Evolutionary conservation across 2,888 invertebrate species (phyloP).

Genomic region (Amorpha juglandis): DNA sequence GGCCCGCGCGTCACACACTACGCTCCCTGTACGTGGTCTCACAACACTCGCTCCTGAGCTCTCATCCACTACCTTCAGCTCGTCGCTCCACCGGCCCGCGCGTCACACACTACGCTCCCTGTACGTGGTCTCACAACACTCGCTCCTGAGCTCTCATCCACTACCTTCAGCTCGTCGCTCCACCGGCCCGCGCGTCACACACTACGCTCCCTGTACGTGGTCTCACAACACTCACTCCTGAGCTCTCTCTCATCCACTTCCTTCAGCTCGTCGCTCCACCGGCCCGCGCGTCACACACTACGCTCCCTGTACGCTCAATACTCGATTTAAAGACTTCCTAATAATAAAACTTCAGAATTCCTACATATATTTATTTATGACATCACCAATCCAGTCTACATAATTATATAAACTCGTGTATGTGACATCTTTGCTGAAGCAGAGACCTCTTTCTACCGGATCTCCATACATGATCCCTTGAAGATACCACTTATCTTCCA

Average conservation of each 20-base stretch:
- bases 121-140: no score
- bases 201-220: constrained; percentile 13
- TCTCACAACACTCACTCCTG: constrained; percentile 8
- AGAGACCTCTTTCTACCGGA: constrained; percentile 53
- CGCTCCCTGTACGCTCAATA: neutral
- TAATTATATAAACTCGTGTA: constrained; percentile 57
- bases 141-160: neutral
- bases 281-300: constrained; percentile 14
- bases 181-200: constrained; percentile 14
- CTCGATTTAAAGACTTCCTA: no score
- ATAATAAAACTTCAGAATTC: neutral
- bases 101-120: constrained; percentile 9
- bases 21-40: constrained; percentile 13
- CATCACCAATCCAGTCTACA: constrained; percentile 47
- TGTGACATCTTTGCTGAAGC: constrained; percentile 56
- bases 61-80: constrained; percentile 15
- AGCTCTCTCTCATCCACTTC: constrained; percentile 18
- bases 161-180: neutral
- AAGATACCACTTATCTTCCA: constrained; percentile 53
- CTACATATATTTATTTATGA: constrained; percentile 18
- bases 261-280: constrained; percentile 14
- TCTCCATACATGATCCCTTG: constrained; percentile 61
- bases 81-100: constrained; percentile 14
- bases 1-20: constrained; percentile 14
- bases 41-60: constrained; percentile 9